These are phyloP conservation scores for Stenolophus ochropezus DNA, from an alignment of 2,888 invertebrate species.

Conservation along the genomic window DNA sequence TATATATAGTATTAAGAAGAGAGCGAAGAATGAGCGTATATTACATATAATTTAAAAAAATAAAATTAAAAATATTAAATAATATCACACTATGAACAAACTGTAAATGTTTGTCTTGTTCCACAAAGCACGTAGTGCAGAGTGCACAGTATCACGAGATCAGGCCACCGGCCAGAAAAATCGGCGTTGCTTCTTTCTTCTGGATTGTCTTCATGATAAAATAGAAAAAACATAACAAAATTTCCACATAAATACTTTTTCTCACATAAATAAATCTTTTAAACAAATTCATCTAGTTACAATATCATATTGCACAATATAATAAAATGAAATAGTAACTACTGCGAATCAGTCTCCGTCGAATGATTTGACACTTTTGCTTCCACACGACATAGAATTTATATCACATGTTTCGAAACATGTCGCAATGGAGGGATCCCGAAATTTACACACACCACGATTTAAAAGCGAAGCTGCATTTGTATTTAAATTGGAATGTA, in stretches of 20 bases:
- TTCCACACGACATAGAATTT: background rate
- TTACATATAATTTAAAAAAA: slow-evolving; percentile 43
- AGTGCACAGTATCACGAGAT: slow-evolving; percentile 57
- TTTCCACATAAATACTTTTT: slow-evolving; percentile 44
- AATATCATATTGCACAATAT: slow-evolving; percentile 47
- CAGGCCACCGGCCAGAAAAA: slow-evolving; percentile 42
- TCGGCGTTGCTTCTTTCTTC: slow-evolving; percentile 29
- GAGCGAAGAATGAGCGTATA: slow-evolving; percentile 23
- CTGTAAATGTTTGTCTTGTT: slow-evolving; percentile 69
- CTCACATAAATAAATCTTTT: slow-evolving; percentile 35
- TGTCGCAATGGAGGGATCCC: background rate
- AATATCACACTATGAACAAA: slow-evolving; percentile 73
- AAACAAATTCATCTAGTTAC: slow-evolving; percentile 44
- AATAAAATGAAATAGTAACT: slow-evolving; percentile 38
- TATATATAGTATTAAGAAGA: no score
- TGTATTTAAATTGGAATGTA: no score
- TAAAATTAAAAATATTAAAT: slow-evolving; percentile 71
- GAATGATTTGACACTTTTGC: slow-evolving; percentile 16
- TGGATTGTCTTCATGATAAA: slow-evolving; percentile 32
- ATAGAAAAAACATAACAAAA: slow-evolving; percentile 50
- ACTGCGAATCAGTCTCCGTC: slow-evolving; percentile 44
- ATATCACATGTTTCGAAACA: background rate
- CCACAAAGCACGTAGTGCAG: slow-evolving; percentile 52
- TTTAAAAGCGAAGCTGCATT: background rate
- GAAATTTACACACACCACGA: background rate